A percentile compares a stretch with the other conserved stretches of the same genome.
phyloP scores from a whole-genome alignment of 2,888 invertebrate genomes.

The Cyaniris semiargus region DNA sequence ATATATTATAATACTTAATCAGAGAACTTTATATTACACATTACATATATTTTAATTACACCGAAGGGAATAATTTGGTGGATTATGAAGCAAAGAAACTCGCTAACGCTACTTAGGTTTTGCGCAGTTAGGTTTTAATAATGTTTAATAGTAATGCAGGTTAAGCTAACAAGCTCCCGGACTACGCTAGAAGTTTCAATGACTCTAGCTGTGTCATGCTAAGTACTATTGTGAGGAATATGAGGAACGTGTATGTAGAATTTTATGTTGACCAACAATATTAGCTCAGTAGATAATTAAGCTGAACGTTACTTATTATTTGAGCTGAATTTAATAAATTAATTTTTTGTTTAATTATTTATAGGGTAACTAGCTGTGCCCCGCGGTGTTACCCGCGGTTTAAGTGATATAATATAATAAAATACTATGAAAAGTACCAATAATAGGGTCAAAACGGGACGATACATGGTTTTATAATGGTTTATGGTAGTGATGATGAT shows the following conservation, averaged over 20 bases:
- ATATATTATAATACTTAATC: constrained; percentile 30
- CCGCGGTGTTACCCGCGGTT: too few relatives aligned
- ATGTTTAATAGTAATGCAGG: constrained; percentile 17
- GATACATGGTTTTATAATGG: too few relatives aligned
- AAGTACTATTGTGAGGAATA: constrained; percentile 6
- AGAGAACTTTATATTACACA: constrained; percentile 24
- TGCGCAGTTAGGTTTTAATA: constrained; percentile 16
- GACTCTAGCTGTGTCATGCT: constrained; percentile 8
- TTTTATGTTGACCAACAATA: neutral
- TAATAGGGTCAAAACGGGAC: too few relatives aligned
- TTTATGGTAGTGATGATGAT: too few relatives aligned
- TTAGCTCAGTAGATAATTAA: neutral
- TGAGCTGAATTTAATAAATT: neutral
- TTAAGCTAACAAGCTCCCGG: constrained; percentile 16
- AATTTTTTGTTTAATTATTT: too few relatives aligned
- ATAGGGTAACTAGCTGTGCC: too few relatives aligned
- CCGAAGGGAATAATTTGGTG: constrained; percentile 20
- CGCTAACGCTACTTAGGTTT: constrained; percentile 7
- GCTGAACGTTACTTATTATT: neutral
- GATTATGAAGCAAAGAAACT: constrained; percentile 22
- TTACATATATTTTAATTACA: constrained; percentile 9
- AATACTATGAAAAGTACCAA: too few relatives aligned
- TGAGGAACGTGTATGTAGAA: neutral
- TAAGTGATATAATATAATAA: too few relatives aligned
- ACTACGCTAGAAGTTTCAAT: constrained; percentile 6